These are phyloP conservation scores for Amblyjoppa fuscipennis DNA, from an alignment of 2,888 invertebrate genomes.

Conservation along the genomic window DNA sequence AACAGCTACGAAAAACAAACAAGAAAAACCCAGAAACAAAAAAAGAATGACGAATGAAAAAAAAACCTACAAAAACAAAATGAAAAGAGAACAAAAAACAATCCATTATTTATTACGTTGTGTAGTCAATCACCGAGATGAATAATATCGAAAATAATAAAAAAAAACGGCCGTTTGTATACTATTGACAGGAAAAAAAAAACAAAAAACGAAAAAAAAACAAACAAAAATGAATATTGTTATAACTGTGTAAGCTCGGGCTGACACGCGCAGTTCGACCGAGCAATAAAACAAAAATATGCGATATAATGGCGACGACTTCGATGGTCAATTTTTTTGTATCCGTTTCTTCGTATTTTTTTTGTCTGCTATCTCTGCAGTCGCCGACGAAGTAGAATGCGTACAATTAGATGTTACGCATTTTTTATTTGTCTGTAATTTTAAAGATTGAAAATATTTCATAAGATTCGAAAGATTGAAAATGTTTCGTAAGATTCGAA, in stretches of 20 bases:
- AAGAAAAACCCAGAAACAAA: slow-evolving; percentile 37
- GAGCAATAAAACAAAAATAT: slow-evolving; percentile 79
- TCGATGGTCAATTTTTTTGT: not conserved
- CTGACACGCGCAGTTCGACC: slow-evolving; percentile 75
- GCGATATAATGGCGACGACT: slow-evolving; percentile 40
- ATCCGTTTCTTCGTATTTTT: not conserved
- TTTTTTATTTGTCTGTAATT: not conserved
- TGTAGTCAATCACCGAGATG: slow-evolving; percentile 74
- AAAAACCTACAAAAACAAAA: slow-evolving; percentile 62
- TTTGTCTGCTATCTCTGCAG: not conserved
- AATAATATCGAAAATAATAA: slow-evolving; percentile 59
- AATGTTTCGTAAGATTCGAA: too few relatives aligned
- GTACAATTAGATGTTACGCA: not conserved
- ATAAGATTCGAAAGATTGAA: too few relatives aligned
- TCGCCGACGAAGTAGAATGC: not conserved
- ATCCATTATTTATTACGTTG: slow-evolving; percentile 74
- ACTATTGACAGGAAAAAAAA: slow-evolving; percentile 78
- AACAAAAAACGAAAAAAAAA: slow-evolving; percentile 43
- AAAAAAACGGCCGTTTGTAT: slow-evolving; percentile 81
- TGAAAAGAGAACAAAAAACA: slow-evolving; percentile 68
- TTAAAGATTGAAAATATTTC: too few relatives aligned
- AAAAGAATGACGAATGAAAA: slow-evolving; percentile 20
- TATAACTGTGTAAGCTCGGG: slow-evolving; percentile 81
- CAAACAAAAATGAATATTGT: slow-evolving; percentile 77
- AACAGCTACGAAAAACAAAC: slow-evolving; percentile 35